Conservation (phyloP, 2,888 invertebrate genomes). For the Drosophila crucigera region DNA sequence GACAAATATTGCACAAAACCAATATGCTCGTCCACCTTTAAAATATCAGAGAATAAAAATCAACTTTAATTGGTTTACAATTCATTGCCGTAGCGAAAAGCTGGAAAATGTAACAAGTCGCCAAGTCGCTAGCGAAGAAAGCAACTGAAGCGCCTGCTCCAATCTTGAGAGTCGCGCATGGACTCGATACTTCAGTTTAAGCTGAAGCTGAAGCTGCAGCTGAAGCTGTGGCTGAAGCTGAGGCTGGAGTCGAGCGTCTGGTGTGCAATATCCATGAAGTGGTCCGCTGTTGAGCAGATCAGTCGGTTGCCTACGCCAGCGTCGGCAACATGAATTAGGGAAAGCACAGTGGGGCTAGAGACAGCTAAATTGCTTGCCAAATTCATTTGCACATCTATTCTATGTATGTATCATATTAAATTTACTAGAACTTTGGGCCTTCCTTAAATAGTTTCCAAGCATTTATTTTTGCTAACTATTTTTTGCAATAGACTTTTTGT, state of each 20-base stretch:
- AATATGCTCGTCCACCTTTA: background rate
- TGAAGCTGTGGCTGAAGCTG: background rate
- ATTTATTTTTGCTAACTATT: background rate
- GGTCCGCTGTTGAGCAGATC: slow-evolving; percentile 31
- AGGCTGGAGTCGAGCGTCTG: slow-evolving; percentile 27
- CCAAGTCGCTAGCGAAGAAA: slow-evolving; percentile 60
- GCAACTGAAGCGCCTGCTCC: slow-evolving; percentile 49
- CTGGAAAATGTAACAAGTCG: slow-evolving; percentile 73
- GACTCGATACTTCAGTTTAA: background rate
- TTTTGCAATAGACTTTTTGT: background rate
- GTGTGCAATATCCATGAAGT: slow-evolving; percentile 80
- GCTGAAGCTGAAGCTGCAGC: slow-evolving; percentile 10
- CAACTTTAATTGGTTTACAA: slow-evolving; percentile 78
- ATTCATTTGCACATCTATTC: background rate
- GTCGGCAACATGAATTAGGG: slow-evolving; percentile 51
- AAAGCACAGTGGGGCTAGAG: slow-evolving; percentile 64
- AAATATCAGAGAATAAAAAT: slow-evolving; percentile 44
- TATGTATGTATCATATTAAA: background rate
- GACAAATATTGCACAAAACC: background rate
- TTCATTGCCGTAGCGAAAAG: slow-evolving; percentile 74
- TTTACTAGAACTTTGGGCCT: background rate
- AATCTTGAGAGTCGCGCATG: slow-evolving; percentile 8
- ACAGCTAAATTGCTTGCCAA: background rate
- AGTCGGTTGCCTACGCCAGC: slow-evolving; percentile 42
- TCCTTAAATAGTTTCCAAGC: background rate